phyloP scores from a whole-genome alignment of 2,113 vertebrate species.

The Gambusia holbrooki region DNA sequence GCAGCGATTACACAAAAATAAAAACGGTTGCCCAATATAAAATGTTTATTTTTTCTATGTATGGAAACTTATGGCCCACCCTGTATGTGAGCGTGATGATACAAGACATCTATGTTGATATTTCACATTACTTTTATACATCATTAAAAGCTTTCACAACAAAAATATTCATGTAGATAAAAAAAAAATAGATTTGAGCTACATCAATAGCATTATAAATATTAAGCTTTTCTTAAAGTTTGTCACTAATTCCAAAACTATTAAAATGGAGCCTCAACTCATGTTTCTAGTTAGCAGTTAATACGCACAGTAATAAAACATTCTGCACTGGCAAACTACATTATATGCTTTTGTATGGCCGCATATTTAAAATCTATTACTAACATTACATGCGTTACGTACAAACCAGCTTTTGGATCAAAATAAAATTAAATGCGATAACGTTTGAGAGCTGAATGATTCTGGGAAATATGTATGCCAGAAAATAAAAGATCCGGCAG shows the following conservation, averaged over 20 bases:
- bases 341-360: background rate
- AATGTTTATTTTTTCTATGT: no score
- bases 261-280: background rate
- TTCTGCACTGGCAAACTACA: background rate
- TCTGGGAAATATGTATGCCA: slow-evolving; percentile 10
- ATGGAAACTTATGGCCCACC: no score
- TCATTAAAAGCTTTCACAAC: background rate
- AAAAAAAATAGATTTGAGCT: background rate
- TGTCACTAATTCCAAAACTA: background rate
- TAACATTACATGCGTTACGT: background rate
- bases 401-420: background rate
- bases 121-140: background rate
- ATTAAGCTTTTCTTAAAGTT: background rate
- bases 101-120: background rate
- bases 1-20: no score
- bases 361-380: background rate
- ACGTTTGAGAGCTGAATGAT: slow-evolving; percentile 15
- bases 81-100: background rate
- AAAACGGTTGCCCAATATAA: no score
- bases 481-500: slow-evolving; percentile 20
- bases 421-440: background rate
- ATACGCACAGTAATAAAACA: background rate
- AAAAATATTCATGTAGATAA: background rate
- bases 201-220: background rate
- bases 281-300: background rate